Conservation (phyloP, 2,113 vertebrate species). For the Hiodon tergisus region DNA sequence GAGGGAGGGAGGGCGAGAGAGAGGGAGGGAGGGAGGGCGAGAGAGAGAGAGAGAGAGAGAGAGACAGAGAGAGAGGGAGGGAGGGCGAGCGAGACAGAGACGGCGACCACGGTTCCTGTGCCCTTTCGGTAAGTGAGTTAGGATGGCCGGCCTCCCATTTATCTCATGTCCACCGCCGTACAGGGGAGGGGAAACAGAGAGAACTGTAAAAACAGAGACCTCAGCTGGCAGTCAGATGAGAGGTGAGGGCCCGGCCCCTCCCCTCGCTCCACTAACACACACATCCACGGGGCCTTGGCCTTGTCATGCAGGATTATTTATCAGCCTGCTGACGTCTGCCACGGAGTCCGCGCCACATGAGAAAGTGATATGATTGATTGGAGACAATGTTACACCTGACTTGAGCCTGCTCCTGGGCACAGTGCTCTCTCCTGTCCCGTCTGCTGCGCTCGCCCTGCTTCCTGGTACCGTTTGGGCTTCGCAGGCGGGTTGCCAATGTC, state of each 20-base stretch:
- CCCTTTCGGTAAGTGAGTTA: conserved; percentile 42
- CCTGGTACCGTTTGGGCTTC: background rate
- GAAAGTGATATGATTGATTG: conserved; percentile 69
- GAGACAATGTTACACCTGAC: conserved; percentile 55
- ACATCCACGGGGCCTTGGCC: conserved; percentile 61
- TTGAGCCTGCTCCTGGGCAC: conserved; percentile 26
- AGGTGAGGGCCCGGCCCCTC: conserved; percentile 23
- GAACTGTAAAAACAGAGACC: conserved; percentile 32
- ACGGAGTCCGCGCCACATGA: conserved; percentile 55
- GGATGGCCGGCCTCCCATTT: conserved; percentile 28
- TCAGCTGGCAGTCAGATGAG: conserved; percentile 42
- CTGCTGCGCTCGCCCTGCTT: background rate
- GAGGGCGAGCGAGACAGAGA: conserved; percentile 25
- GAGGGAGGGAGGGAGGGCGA: no score
- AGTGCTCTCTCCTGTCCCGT: conserved; percentile 1
- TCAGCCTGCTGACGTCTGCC: conserved; percentile 61
- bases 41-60: background rate
- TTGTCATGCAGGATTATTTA: conserved; percentile 68
- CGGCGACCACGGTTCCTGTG: conserved; percentile 36
- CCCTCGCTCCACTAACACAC: background rate
- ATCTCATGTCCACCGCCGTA: conserved; percentile 28
- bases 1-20: no score
- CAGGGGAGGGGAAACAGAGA: conserved; percentile 25
- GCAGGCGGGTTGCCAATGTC: background rate
- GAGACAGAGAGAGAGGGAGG: background rate